phyloP scores from a whole-genome alignment of 2,113 vertebrate species.

The Lates calcarifer region DNA sequence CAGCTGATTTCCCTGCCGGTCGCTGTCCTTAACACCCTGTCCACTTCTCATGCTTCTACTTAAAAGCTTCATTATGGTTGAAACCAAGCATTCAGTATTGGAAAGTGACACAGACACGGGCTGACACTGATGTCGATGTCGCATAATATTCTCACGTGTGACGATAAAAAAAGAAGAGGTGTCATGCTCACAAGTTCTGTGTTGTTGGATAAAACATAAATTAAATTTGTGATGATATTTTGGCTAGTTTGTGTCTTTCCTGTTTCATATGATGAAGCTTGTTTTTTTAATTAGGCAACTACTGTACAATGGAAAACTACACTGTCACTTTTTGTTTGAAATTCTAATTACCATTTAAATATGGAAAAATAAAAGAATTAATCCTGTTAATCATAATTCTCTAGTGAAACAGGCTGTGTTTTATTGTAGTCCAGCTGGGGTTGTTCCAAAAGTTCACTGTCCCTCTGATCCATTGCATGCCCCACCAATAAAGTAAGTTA shows the following conservation, averaged over 20 bases:
- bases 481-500: neutral
- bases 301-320: neutral
- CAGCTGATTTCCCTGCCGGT: slow-evolving; percentile 79
- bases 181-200: neutral
- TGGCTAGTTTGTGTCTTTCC: neutral
- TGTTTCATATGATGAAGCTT: neutral
- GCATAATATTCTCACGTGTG: slow-evolving; percentile 22
- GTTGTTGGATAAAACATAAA: neutral
- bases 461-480: too few relatives aligned
- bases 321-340: neutral
- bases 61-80: slow-evolving; percentile 77
- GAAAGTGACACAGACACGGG: slow-evolving; percentile 54
- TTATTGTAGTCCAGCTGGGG: neutral
- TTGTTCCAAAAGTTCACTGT: neutral
- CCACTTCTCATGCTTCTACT: slow-evolving; percentile 65
- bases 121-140: slow-evolving; percentile 40
- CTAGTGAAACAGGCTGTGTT: neutral
- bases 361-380: neutral
- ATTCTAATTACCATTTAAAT: neutral
- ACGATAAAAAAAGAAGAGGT: slow-evolving; percentile 16
- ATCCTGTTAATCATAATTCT: neutral
- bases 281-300: neutral
- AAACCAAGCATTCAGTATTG: slow-evolving; percentile 59
- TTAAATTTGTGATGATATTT: neutral
- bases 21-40: slow-evolving; percentile 68